phyloP scores from a whole-genome alignment of 2,113 vertebrate species.

The Toxotes chatareus region DNA sequence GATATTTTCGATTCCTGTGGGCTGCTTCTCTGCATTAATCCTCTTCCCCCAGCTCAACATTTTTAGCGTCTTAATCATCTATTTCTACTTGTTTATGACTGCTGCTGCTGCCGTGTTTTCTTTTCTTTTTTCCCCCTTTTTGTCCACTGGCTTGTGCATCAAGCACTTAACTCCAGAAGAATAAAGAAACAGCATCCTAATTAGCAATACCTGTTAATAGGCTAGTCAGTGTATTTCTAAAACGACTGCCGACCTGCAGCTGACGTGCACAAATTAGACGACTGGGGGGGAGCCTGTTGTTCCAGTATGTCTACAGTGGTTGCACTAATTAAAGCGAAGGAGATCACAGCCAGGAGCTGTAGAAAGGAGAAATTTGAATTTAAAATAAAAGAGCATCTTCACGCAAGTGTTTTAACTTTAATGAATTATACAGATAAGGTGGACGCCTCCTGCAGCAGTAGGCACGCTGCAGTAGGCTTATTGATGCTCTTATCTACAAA shows the following conservation, averaged over 20 bases:
- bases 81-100: constrained; percentile 32
- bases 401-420: constrained; percentile 51
- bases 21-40: constrained; percentile 11
- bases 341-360: constrained; percentile 55
- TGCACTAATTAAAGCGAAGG: constrained; percentile 62
- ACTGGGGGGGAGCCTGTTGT: constrained; percentile 40
- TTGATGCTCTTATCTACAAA: constrained; percentile 1
- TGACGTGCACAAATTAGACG: constrained; percentile 55
- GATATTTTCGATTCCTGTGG: constrained; percentile 14
- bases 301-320: constrained; percentile 36
- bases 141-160: constrained; percentile 20
- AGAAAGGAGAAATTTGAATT: constrained; percentile 26
- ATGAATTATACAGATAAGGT: constrained; percentile 21
- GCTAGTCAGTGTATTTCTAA: constrained; percentile 39
- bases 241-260: constrained; percentile 52
- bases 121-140: not conserved
- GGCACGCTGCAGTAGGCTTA: not conserved
- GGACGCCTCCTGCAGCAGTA: constrained; percentile 18
- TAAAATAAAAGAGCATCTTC: constrained; percentile 28
- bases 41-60: constrained; percentile 24
- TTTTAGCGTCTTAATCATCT: constrained; percentile 35
- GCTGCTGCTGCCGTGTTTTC: constrained; percentile 4
- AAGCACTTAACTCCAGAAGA: constrained; percentile 46
- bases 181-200: constrained; percentile 41
- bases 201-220: constrained; percentile 60